A percentile compares a stretch with the other conserved stretches of the same genome.
Evolutionary conservation across 2,888 invertebrate species (phyloP).

Genomic region (Nebria brevicollis): DNA sequence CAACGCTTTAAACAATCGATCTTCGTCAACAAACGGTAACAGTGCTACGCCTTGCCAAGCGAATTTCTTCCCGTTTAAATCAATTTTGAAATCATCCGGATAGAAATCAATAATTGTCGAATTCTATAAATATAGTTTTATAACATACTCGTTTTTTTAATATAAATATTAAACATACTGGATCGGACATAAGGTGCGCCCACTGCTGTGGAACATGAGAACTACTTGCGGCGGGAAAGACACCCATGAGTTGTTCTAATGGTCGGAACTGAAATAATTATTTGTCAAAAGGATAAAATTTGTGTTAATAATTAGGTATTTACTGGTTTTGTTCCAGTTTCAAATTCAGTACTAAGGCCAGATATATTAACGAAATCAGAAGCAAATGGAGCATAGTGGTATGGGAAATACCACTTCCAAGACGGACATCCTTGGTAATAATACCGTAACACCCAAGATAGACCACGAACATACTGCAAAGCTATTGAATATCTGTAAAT

Average conservation of each 20-base stretch:
- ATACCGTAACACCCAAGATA: slow-evolving; percentile 98
- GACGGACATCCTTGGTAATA: slow-evolving; percentile 99
- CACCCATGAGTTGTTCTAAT: slow-evolving; percentile 98
- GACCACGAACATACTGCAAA: slow-evolving; percentile 92
- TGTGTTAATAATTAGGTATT: slow-evolving; percentile 56
- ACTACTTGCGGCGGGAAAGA: slow-evolving; percentile 97
- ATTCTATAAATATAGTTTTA: slow-evolving; percentile 66
- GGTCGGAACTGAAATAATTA: slow-evolving; percentile 82
- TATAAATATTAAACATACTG: slow-evolving; percentile 68
- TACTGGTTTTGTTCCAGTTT: slow-evolving; percentile 88
- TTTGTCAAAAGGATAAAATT: slow-evolving; percentile 14
- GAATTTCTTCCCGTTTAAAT: slow-evolving; percentile 98
- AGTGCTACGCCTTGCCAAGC: slow-evolving; percentile 99
- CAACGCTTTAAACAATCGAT: slow-evolving; percentile 84
- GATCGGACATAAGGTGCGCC: slow-evolving; percentile 92
- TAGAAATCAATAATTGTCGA: slow-evolving; percentile 99
- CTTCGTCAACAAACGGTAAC: slow-evolving; percentile 97
- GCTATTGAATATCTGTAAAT: slow-evolving; percentile 81
- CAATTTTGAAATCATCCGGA: slow-evolving; percentile 96
- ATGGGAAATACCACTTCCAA: slow-evolving; percentile 99
- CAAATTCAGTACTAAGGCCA: slow-evolving; percentile 87
- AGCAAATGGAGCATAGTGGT: slow-evolving; percentile 99
- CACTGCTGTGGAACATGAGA: slow-evolving; percentile 93
- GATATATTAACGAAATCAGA: slow-evolving; percentile 96
- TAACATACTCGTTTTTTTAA: slow-evolving; percentile 26